These are phyloP conservation scores for Astyanax mexicanus DNA, from an alignment of 2,797 vertebrate genomes.

Conservation along the genomic window DNA sequence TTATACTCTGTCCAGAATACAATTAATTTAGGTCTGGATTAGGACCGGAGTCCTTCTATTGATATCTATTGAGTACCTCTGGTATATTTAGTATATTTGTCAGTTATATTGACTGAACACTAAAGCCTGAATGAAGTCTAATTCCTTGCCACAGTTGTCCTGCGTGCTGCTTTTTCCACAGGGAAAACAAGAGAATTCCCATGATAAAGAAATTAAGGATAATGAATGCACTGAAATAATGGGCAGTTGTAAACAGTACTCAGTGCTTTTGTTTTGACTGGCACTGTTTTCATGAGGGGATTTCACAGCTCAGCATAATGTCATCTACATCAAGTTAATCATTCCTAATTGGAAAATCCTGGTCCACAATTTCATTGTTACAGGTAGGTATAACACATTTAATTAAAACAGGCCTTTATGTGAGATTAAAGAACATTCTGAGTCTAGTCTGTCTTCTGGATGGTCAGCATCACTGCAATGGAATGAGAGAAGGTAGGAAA, in stretches of 20 bases:
- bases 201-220: constrained; percentile 55
- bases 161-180: constrained; percentile 40
- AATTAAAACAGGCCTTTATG: too few relatives aligned
- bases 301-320: constrained; percentile 35
- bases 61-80: too few relatives aligned
- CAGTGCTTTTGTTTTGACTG: constrained; percentile 44
- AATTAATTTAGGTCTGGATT: too few relatives aligned
- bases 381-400: background rate
- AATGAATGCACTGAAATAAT: constrained; percentile 50
- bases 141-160: constrained; percentile 42
- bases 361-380: background rate
- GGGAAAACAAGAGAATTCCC: constrained; percentile 36
- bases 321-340: constrained; percentile 48
- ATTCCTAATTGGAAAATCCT: constrained; percentile 32
- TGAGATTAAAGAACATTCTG: background rate
- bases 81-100: too few relatives aligned
- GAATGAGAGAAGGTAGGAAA: background rate
- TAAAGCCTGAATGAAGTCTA: constrained; percentile 14
- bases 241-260: constrained; percentile 42
- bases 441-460: background rate
- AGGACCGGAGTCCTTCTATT: too few relatives aligned
- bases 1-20: too few relatives aligned
- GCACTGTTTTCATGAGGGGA: constrained; percentile 41
- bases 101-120: background rate
- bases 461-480: background rate